Conservation (phyloP, 1,140 invertebrate species). For the Drosophila asahinai region DNA sequence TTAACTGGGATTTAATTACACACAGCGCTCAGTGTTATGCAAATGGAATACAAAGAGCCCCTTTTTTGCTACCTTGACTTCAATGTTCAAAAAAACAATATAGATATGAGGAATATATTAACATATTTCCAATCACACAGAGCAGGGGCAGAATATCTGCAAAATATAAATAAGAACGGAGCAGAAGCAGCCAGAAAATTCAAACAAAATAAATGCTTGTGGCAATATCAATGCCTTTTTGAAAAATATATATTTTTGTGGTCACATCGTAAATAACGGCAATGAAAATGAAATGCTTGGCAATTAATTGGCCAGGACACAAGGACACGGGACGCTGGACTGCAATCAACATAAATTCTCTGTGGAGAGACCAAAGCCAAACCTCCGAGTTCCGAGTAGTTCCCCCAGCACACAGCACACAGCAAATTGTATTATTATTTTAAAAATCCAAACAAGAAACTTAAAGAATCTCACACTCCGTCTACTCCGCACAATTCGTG, state of each 20-base stretch:
- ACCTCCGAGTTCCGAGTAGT: not conserved
- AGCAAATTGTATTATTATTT: slow-evolving; percentile 70
- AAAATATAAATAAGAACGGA: slow-evolving; percentile 25
- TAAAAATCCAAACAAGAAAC: slow-evolving; percentile 59
- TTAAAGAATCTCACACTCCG: slow-evolving; percentile 40
- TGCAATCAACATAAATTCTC: slow-evolving; percentile 78
- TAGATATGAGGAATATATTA: slow-evolving; percentile 60
- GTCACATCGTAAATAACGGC: slow-evolving; percentile 73
- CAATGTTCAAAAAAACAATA: slow-evolving; percentile 9
- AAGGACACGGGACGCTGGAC: slow-evolving; percentile 8
- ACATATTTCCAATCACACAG: slow-evolving; percentile 30
- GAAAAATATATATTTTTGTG: slow-evolving; percentile 67
- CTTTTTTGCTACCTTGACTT: not conserved
- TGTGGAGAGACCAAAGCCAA: slow-evolving; percentile 10
- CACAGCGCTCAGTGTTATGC: slow-evolving; percentile 28
- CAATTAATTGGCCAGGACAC: slow-evolving; percentile 71
- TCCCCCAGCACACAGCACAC: slow-evolving; percentile 32
- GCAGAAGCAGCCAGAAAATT: not conserved
- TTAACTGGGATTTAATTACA: slow-evolving; percentile 41
- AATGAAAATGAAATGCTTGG: slow-evolving; percentile 72
- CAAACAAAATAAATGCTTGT: slow-evolving; percentile 51
- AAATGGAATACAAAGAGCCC: slow-evolving; percentile 10
- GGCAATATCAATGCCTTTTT: slow-evolving; percentile 64
- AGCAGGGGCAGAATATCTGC: not conserved
- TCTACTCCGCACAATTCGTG: not conserved